A percentile compares a stretch with the other conserved stretches of the same genome.
Evolutionary conservation across 2,797 vertebrate genomes (phyloP).

Genomic region (Eurystomus glaucurus): DNA sequence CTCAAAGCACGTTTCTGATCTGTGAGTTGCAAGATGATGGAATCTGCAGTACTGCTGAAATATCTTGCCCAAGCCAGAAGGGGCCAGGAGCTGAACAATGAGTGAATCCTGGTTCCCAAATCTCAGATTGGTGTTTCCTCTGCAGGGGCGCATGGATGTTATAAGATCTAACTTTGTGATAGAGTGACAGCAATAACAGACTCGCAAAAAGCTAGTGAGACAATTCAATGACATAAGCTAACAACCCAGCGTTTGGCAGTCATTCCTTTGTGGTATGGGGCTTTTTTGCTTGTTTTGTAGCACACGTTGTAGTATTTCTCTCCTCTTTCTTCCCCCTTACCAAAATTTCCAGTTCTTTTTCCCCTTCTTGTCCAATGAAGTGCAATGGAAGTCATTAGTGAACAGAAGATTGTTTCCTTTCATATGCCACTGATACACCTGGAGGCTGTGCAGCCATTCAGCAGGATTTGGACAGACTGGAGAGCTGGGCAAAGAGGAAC

Average conservation of each 20-base stretch:
- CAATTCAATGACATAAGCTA: not conserved
- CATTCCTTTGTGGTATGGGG: not conserved
- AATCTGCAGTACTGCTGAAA: not conserved
- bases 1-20: not conserved
- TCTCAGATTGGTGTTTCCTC: not conserved
- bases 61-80: not conserved
- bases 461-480: too few species aligned
- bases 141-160: not conserved
- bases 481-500: too few species aligned
- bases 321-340: accelerated
- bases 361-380: not conserved
- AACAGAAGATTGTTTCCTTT: not conserved
- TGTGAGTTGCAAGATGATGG: not conserved
- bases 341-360: not conserved
- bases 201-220: not conserved
- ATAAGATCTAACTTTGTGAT: not conserved
- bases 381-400: not conserved
- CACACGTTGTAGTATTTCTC: not conserved
- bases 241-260: not conserved
- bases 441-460: too few species aligned
- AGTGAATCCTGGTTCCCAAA: not conserved
- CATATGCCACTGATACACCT: too few species aligned
- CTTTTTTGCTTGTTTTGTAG: not conserved
- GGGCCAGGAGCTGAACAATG: not conserved
- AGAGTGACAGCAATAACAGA: not conserved